These are phyloP conservation scores for Morinoia aosen DNA, from an alignment of 2,888 invertebrate genomes.

Conservation along the genomic window DNA sequence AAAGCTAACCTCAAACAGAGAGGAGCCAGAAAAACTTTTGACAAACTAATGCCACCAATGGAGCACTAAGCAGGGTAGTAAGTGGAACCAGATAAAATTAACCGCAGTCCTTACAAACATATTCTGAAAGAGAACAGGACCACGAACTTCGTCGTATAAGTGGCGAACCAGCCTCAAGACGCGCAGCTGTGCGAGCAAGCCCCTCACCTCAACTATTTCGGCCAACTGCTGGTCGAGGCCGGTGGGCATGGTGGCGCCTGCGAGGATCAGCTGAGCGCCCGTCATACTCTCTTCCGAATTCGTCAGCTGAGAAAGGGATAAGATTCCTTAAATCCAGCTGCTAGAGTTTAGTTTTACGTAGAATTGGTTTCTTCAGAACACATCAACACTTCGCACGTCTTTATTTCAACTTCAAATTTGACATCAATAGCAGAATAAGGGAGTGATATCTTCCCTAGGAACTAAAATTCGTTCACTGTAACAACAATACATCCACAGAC, in stretches of 20 bases:
- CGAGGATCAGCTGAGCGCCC: constrained; percentile 84
- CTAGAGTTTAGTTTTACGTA: too few species aligned
- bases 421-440: too few species aligned
- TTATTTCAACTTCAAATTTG: too few species aligned
- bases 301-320: neutral
- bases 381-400: too few species aligned
- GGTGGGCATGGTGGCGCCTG: constrained; percentile 90
- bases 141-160: neutral
- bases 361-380: too few species aligned
- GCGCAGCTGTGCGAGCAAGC: too few species aligned
- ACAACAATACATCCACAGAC: too few species aligned
- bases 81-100: too few species aligned
- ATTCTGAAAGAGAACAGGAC: neutral
- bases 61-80: neutral
- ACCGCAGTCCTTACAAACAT: neutral
- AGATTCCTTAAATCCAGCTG: too few species aligned
- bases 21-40: neutral
- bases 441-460: too few species aligned
- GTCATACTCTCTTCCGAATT: constrained; percentile 55
- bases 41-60: neutral
- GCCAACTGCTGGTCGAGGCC: constrained; percentile 79
- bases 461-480: too few species aligned
- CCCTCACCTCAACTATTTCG: constrained; percentile 76
- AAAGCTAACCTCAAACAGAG: too few species aligned
- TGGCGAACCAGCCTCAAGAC: neutral